phyloP scores from a whole-genome alignment of 2,797 vertebrate species.

The Syndactyla subalaris region DNA sequence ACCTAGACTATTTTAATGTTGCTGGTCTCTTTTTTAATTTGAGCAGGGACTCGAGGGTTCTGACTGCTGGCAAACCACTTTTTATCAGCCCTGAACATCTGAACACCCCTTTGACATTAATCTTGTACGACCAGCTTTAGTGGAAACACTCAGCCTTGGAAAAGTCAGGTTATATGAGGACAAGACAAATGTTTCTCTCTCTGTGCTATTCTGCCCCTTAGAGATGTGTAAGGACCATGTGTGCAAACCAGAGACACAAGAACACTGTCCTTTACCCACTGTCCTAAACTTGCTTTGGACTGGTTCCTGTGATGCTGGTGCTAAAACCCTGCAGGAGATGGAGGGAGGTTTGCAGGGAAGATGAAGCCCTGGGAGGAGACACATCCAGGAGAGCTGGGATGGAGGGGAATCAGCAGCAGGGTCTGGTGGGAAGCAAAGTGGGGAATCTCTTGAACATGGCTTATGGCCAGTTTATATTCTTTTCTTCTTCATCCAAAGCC shows the following conservation, averaged over 20 bases:
- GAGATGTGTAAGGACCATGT: accelerated
- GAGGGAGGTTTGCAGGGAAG: background rate
- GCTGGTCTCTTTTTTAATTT: background rate
- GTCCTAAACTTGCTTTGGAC: background rate
- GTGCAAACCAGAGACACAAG: background rate
- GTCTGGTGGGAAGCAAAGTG: background rate
- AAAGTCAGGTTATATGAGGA: slow-evolving; percentile 23
- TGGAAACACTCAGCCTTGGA: slow-evolving; percentile 51
- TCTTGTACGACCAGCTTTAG: slow-evolving; percentile 49
- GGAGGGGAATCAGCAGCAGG: background rate
- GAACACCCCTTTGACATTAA: slow-evolving; percentile 55
- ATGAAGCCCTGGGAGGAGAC: background rate
- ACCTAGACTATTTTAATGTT: slow-evolving; percentile 22
- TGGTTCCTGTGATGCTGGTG: accelerated
- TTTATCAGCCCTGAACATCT: slow-evolving; percentile 69
- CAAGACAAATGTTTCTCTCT: slow-evolving; percentile 3
- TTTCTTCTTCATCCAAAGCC: background rate
- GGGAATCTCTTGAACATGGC: background rate
- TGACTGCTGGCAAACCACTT: slow-evolving; percentile 7
- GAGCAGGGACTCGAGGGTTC: background rate
- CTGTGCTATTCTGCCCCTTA: accelerated
- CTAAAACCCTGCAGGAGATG: background rate
- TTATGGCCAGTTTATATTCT: background rate
- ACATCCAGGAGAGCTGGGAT: background rate
- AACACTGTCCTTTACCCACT: background rate